Percentiles rank a stretch among this genome's conserved stretches.
These are phyloP conservation scores for Muscicapa comitata DNA, from an alignment of 2,797 vertebrate species.

Conservation along the genomic window DNA sequence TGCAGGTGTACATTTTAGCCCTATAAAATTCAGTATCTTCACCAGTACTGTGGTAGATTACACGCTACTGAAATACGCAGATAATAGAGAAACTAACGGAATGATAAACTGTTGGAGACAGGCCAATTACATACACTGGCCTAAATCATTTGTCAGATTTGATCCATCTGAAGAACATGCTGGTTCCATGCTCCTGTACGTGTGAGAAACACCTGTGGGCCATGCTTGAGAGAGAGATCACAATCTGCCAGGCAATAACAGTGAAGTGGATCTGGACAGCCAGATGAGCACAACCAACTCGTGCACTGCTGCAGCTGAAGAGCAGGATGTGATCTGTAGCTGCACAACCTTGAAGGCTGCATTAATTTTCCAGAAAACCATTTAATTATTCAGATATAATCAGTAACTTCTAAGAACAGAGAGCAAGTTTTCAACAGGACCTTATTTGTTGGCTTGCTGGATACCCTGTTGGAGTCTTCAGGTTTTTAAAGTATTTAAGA, in stretches of 20 bases:
- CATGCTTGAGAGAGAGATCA: not conserved
- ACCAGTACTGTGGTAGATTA: not conserved
- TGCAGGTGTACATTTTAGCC: not conserved
- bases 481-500: not conserved
- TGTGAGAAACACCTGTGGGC: not conserved
- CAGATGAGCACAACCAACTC: not conserved
- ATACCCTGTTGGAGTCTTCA: not conserved
- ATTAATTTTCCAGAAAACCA: not conserved
- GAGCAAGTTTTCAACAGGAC: not conserved
- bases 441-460: not conserved
- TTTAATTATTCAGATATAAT: accelerated
- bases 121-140: not conserved
- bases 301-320: not conserved
- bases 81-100: not conserved
- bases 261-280: not conserved
- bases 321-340: not conserved
- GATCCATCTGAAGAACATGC: not conserved
- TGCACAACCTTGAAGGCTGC: not conserved
- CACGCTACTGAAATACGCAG: not conserved
- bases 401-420: not conserved
- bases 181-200: not conserved
- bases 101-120: not conserved
- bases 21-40: not conserved
- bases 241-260: not conserved
- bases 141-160: not conserved